phyloP scores from a whole-genome alignment of 2,797 vertebrate genomes.

The Microctenopoma lineatum region DNA sequence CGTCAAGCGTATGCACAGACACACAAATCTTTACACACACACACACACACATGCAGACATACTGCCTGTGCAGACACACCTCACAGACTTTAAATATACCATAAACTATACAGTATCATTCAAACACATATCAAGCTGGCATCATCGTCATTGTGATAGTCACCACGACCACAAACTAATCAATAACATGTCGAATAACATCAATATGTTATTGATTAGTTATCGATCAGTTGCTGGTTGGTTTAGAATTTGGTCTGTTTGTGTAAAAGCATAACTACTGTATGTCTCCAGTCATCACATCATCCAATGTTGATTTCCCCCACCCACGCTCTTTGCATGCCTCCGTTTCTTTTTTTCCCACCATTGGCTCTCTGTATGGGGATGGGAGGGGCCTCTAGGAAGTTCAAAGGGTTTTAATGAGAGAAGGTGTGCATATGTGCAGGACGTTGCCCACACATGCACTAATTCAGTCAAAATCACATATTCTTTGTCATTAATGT shows the following conservation, averaged over 20 bases:
- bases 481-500: slow-evolving; percentile 10
- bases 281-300: slow-evolving; percentile 42
- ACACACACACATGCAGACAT: slow-evolving; percentile 3
- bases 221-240: slow-evolving; percentile 64
- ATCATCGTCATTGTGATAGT: slow-evolving; percentile 54
- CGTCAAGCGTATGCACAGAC: slow-evolving; percentile 39
- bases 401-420: slow-evolving; percentile 40
- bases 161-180: slow-evolving; percentile 18
- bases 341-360: slow-evolving; percentile 62
- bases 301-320: background rate
- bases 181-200: no score
- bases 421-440: slow-evolving; percentile 10
- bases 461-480: slow-evolving; percentile 38
- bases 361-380: slow-evolving; percentile 66
- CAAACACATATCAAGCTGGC: slow-evolving; percentile 52
- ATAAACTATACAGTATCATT: slow-evolving; percentile 45
- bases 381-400: slow-evolving; percentile 52
- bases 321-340: slow-evolving; percentile 62
- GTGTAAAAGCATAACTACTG: slow-evolving; percentile 76
- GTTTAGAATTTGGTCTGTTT: slow-evolving; percentile 74
- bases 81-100: slow-evolving; percentile 43
- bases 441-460: slow-evolving; percentile 40
- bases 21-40: slow-evolving; percentile 7
- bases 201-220: slow-evolving; percentile 64
- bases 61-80: slow-evolving; percentile 36